Base-by-base conservation (phyloP, 2,113 vertebrate species). In the Rynchops niger region DNA sequence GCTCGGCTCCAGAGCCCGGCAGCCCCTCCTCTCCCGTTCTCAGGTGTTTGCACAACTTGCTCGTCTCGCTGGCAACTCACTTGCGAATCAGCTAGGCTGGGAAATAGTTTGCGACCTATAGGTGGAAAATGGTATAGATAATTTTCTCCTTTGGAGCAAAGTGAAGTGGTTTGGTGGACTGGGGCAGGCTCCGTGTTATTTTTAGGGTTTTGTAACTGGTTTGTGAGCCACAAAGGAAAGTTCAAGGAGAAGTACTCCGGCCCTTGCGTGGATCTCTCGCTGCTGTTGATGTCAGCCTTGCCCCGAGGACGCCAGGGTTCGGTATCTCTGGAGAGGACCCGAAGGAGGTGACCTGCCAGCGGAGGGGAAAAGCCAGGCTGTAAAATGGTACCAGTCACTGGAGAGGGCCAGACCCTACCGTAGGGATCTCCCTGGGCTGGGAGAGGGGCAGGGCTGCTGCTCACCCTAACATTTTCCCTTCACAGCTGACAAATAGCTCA, bases 181-280 rank as follows among this genome's bases (percentile, higher is more conserved):
- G n/a, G 20, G 55, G 18, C 8, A 1, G 80, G 61, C 69, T 69
- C 52, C 0, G 0, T 15, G 62, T 34, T 86, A 32, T 42, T 72
- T 90, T 79, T 43, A 52, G 50, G 32, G 61, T 65, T 85, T 61
- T 0, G 0, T 43, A 50, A 61, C 66, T 34, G 9, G 45, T 65
- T 69, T 16, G 43, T 56, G 62, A 87, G 89, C 81, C 36, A 4
- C 77, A 61, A 18, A 84, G 86, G 83, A 58, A 61, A 76, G 89
- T 65, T 59, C 65, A 69, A 55, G 61, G 72, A 78, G 67, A 38
- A 90, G 83, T 15, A 38, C 87, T 76, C 34, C 82, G 92, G 36
- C 56, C 82, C 74, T 52, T 29, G 43, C 8, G 1, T 10, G 0
- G 34, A 26, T 82, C 76, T 4, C 5, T 83, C 0, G 0, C 23